A percentile compares a stretch with the other conserved stretches of the same genome.
Conservation (phyloP, 2,888 invertebrate genomes). For the Aproaerema taeniolella region DNA sequence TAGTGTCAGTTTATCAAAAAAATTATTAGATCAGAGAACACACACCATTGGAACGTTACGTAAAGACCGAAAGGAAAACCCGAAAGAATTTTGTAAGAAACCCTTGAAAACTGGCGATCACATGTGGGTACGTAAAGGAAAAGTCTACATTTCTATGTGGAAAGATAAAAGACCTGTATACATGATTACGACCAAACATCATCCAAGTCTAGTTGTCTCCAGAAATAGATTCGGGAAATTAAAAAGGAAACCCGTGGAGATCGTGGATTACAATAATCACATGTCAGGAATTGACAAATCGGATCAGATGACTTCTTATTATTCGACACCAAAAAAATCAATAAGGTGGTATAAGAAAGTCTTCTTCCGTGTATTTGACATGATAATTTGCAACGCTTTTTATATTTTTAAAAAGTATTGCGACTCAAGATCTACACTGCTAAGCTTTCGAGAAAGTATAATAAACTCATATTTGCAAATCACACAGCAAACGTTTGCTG, state of each 20-base stretch:
- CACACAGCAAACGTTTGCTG: background rate
- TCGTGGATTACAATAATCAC: slow-evolving; percentile 5
- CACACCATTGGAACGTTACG: slow-evolving; percentile 24
- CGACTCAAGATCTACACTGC: slow-evolving; percentile 2
- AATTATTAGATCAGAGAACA: slow-evolving; percentile 22
- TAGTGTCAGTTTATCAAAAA: slow-evolving; percentile 21
- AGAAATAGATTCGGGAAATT: slow-evolving; percentile 1
- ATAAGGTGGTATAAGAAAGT: slow-evolving; percentile 13
- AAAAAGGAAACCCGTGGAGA: slow-evolving; percentile 4
- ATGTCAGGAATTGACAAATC: slow-evolving; percentile 6
- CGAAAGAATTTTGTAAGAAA: slow-evolving; percentile 18
- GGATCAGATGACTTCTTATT: slow-evolving; percentile 6
- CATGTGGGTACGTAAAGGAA: slow-evolving; percentile 26
- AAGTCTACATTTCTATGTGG: slow-evolving; percentile 29
- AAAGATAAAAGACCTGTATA: slow-evolving; percentile 29
- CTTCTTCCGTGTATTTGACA: slow-evolving; percentile 7
- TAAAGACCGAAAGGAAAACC: slow-evolving; percentile 23
- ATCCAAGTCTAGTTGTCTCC: slow-evolving; percentile 18
- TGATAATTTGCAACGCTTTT: slow-evolving; percentile 2
- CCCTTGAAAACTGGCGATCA: slow-evolving; percentile 30
- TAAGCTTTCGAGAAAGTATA: slow-evolving; percentile 5
- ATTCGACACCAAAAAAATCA: slow-evolving; percentile 8
- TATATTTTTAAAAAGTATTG: slow-evolving; percentile 5
- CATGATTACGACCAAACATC: slow-evolving; percentile 28
- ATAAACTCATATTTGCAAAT: background rate